Base-by-base conservation (phyloP, 1,140 invertebrate species). In the Penaeus indicus region DNA sequence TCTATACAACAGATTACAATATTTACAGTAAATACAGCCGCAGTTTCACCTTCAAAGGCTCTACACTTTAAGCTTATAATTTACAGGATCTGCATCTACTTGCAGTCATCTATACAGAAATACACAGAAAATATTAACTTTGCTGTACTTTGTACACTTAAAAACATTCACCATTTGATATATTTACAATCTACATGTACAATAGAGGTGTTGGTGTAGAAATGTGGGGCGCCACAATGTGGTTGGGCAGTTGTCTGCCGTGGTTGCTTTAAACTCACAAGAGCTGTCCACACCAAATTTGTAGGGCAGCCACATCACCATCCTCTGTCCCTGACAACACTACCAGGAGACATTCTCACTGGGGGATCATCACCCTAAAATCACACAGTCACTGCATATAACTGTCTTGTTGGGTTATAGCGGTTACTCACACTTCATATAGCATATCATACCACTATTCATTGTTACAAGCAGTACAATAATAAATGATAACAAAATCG, bases 1-100 rank as follows among this genome's bases (percentile, higher is more conserved):
- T 89, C 88, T 89, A 89, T 89, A 89, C 88, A 89, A 89, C 84
- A 85, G 88, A 85, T 89, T 89, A 89, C 88, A 89, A 84, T 89
- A 89, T 89, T 77, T 89, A 89, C 88, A 89, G 82, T 89, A 89
- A 89, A 89, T 89, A 89, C 88, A 89, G 83, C 88, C 84, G 83
- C 61, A 89, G 84, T 81, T 78, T 83, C 82, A 84, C 72, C 81
- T 84, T 84, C 69, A 79, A 62, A 89, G 87, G 87, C 69, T 85
- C 88, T 85, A 89, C 83, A 81, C 32, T 85, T 85, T 85, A 89
- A 89, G 88, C 88, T 81, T 89, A 78, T 72, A 85, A 85, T 89
- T 89, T 89, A 89, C 88, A 89, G 83, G 84, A 85, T 85, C 88
- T 85, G 83, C 88, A 89, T 81, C 83, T 89, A 89, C 81, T 79